Conservation (phyloP, 2,113 vertebrate species). For the Talpa occidentalis region DNA sequence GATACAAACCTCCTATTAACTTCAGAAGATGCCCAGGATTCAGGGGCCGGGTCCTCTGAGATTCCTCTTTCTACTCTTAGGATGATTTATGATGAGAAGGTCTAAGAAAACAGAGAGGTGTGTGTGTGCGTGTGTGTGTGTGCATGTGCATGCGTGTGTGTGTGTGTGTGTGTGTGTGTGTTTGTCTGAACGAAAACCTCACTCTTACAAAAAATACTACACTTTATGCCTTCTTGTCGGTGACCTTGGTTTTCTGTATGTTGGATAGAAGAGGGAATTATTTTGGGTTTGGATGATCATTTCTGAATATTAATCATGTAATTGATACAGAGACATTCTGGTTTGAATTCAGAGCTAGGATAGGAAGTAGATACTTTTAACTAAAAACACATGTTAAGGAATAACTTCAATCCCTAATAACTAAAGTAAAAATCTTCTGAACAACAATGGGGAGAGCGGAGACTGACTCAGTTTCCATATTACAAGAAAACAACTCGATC, state of each 20-base stretch:
- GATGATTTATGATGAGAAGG: neutral
- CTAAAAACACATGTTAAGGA: conserved; percentile 43
- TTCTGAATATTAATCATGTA: conserved; percentile 53
- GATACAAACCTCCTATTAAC: conserved; percentile 21
- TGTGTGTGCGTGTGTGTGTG: neutral
- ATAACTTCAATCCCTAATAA: neutral
- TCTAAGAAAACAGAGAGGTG: neutral
- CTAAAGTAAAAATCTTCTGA: conserved; percentile 14
- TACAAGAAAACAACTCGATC: neutral
- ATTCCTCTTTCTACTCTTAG: conserved; percentile 18
- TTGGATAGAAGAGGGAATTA: conserved; percentile 33
- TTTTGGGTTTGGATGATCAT: conserved; percentile 29
- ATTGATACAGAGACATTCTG: conserved; percentile 29
- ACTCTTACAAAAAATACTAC: conserved; percentile 31
- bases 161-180: neutral
- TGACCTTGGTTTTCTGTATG: conserved; percentile 30
- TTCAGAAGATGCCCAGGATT: neutral
- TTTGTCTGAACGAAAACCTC: conserved; percentile 1
- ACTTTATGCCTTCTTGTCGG: conserved; percentile 41
- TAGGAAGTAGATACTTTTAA: conserved; percentile 48
- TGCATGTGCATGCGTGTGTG: neutral
- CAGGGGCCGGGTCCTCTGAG: neutral
- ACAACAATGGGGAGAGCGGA: neutral
- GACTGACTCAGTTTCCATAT: neutral
- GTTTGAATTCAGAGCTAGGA: conserved; percentile 37